Conservation (phyloP, 37 sponge, comb jelly and placozoan genomes). For the Tethya wilhelma region DNA sequence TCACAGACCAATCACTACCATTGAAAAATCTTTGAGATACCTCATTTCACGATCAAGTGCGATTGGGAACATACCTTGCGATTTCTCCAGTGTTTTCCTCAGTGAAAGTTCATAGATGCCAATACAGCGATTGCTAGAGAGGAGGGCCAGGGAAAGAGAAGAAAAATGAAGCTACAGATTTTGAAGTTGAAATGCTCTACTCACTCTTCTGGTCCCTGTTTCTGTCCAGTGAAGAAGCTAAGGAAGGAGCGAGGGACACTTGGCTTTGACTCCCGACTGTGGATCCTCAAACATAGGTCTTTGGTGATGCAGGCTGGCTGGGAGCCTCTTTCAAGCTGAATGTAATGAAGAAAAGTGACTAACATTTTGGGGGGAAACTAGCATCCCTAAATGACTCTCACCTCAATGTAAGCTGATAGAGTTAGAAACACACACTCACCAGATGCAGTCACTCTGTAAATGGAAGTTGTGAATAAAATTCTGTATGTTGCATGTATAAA, state of each 20-base stretch:
- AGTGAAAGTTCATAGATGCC: constrained; percentile 75
- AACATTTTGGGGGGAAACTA: background rate
- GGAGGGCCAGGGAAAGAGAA: too few relatives aligned
- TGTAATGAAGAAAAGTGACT: background rate
- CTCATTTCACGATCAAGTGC: too few relatives aligned
- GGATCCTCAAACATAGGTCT: constrained; percentile 73
- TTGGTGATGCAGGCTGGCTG: constrained; percentile 85
- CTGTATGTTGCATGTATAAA: background rate
- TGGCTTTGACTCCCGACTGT: constrained; percentile 69
- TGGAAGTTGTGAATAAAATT: background rate
- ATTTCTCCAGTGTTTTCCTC: constrained; percentile 55
- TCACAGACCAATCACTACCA: too few relatives aligned
- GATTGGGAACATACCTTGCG: constrained; percentile 19
- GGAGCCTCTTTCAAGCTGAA: constrained; percentile 74
- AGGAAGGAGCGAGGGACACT: constrained; percentile 49
- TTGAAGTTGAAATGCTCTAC: background rate
- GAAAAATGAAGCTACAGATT: background rate
- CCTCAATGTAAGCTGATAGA: constrained; percentile 87
- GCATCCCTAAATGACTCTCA: background rate
- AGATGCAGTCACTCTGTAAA: constrained; percentile 62
- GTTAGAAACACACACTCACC: constrained; percentile 70
- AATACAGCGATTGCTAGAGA: constrained; percentile 24
- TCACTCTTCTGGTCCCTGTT: constrained; percentile 33
- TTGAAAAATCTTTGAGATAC: too few relatives aligned
- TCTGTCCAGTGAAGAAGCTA: constrained; percentile 72